Evolutionary conservation across 2,113 vertebrate genomes (phyloP), one percentile per base, ranked within the genome.

Genomic region (Esox niger): DNA sequence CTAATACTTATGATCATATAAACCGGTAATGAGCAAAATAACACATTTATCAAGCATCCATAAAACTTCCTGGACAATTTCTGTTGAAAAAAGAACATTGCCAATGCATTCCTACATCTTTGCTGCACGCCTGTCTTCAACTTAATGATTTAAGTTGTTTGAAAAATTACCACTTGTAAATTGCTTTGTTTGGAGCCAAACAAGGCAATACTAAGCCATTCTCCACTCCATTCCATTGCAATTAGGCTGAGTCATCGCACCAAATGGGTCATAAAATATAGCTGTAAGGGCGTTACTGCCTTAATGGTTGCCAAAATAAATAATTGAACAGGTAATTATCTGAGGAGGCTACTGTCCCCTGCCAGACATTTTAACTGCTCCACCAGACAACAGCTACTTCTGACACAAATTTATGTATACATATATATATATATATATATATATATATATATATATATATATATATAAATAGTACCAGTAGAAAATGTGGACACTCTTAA

Each of bases 271-370:
- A 52, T 52, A 52, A 52, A 21, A 6, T 23, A 52, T 23, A 52
- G 47, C 47, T 23, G 47, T 15, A 43, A 15, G 17, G 38, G 47
- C n/a, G 47, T 52, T 23, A 52, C 47, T 52, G n/a, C 47, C 21
- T 21, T 52, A 52, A 52, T 52, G 47, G 7, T 8, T 52, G 47
- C 47, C 47, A 8, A 52, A 52, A 52, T n/a, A 52, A 52, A 23
- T 52, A 52, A 52, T 52, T 52, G n/a, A 52, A 52, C 47, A 52
- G 47, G n/a, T 52, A 52, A 52, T 52, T 52, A 52, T 52, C n/a
- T 52, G 8, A 52, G 47, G 47, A 15, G n/a, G 13, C 38, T 15
- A 43, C 17, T 17, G 13, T 43, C 13, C 3, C 47, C 47, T n/a
- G 6, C 20, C 47, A 52, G 47, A 52, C 47, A 23, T 21, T 52